Evolutionary conservation across 2,797 vertebrate genomes (phyloP).

Genomic region (Periparus ater): DNA sequence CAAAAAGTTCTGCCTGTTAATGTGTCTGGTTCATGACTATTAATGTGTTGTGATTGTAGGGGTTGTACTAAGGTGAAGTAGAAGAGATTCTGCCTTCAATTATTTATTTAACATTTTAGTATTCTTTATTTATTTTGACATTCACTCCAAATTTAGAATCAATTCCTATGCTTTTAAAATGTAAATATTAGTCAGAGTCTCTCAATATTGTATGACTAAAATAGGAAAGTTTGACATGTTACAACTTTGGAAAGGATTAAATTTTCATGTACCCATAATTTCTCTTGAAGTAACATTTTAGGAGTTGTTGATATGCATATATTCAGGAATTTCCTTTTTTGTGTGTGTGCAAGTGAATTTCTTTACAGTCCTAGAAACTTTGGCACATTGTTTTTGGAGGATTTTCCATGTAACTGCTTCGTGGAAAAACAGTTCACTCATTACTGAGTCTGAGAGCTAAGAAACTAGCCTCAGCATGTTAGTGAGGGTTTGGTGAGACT

Average conservation of each 20-base stretch:
- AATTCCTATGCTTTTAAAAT: background rate
- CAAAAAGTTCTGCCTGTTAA: background rate
- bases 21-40: background rate
- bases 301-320: background rate
- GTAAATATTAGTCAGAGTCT: background rate
- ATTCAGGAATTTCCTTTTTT: background rate
- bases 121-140: background rate
- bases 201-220: background rate
- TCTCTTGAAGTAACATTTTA: background rate
- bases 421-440: background rate
- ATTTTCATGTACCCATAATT: background rate
- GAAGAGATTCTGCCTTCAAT: background rate
- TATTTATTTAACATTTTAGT: background rate
- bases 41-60: background rate
- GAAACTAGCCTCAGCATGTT: background rate
- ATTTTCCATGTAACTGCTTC: background rate
- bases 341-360: background rate
- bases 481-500: background rate
- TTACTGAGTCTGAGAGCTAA: background rate
- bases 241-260: background rate
- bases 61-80: background rate
- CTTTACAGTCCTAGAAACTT: background rate
- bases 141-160: background rate
- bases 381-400: background rate
- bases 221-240: background rate